phyloP scores from a whole-genome alignment of 1,140 invertebrate species.

The Lasaia peninsularis region DNA sequence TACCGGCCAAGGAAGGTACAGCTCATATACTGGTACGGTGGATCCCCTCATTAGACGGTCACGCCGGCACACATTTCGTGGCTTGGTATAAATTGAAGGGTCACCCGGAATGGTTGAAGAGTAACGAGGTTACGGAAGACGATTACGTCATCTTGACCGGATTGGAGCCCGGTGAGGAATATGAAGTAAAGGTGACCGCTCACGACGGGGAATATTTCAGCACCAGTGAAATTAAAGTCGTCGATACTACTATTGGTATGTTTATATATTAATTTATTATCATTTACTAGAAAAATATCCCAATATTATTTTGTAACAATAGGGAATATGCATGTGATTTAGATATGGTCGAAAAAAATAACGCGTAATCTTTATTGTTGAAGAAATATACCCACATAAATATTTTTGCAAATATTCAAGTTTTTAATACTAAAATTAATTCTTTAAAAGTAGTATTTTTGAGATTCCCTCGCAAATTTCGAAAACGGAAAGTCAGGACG shows the following conservation, averaged over 20 bases:
- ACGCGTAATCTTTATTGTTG: too few relatives aligned
- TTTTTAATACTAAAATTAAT: too few relatives aligned
- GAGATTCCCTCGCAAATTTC: too few relatives aligned
- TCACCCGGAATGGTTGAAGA: constrained; percentile 81
- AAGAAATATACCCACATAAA: too few relatives aligned
- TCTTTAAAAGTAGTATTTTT: too few relatives aligned
- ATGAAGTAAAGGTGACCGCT: constrained; percentile 94
- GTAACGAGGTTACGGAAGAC: constrained; percentile 83
- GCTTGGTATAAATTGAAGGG: constrained; percentile 87
- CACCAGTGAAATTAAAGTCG: constrained; percentile 85
- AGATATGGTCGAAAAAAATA: too few relatives aligned
- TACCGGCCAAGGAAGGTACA: constrained; percentile 85
- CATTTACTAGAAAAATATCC: too few relatives aligned
- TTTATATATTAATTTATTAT: too few relatives aligned
- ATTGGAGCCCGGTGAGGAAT: constrained; percentile 89
- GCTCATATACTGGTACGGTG: constrained; percentile 89
- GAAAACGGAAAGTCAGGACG: too few relatives aligned
- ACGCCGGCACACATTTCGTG: constrained; percentile 91
- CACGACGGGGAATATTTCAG: constrained; percentile 91
- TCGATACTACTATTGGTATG: constrained; percentile 85
- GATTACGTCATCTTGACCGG: constrained; percentile 87
- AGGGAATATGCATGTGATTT: too few relatives aligned
- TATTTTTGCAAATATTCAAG: too few relatives aligned
- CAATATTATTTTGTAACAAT: too few relatives aligned
- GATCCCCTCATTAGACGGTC: constrained; percentile 85